phyloP scores from a whole-genome alignment of 2,797 vertebrate genomes.

The Botia kubotai region DNA sequence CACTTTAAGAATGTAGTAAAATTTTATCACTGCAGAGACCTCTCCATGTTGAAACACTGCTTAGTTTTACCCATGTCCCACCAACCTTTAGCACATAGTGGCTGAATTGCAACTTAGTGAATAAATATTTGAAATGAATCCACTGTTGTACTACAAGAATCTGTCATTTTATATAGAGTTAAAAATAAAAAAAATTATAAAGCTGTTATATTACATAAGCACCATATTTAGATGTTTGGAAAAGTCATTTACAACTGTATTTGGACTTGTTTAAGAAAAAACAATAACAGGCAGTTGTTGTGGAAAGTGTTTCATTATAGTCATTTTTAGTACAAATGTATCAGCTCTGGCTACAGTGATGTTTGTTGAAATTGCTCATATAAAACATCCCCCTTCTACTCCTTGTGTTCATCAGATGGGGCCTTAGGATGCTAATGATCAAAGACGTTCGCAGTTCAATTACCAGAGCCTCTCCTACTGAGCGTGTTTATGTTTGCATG shows the following conservation, averaged over 20 bases:
- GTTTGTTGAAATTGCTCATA: constrained; percentile 2
- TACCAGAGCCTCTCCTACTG: constrained; percentile 56
- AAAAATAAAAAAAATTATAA: background rate
- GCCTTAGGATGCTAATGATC: constrained; percentile 42
- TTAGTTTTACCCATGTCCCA: constrained; percentile 22
- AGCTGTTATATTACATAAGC: background rate
- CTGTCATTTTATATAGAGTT: background rate
- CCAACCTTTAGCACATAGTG: background rate
- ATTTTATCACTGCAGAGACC: constrained; percentile 56
- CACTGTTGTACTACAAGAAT: background rate
- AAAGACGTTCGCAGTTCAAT: constrained; percentile 56
- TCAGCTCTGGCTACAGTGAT: constrained; percentile 19
- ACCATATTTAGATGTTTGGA: background rate
- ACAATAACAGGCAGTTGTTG: background rate
- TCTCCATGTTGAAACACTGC: constrained; percentile 58
- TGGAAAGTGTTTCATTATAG: background rate
- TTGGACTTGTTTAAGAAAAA: background rate
- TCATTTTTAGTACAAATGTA: constrained; percentile 2
- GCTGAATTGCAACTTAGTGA: constrained; percentile 10
- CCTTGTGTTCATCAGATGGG: constrained; percentile 47
- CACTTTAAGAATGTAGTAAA: constrained; percentile 55
- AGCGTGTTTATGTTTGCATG: constrained; percentile 64
- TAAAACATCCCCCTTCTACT: background rate
- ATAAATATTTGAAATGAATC: background rate
- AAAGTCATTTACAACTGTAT: constrained; percentile 7